Conservation (phyloP, 1,140 invertebrate species). For the Diorhabda elongata region DNA sequence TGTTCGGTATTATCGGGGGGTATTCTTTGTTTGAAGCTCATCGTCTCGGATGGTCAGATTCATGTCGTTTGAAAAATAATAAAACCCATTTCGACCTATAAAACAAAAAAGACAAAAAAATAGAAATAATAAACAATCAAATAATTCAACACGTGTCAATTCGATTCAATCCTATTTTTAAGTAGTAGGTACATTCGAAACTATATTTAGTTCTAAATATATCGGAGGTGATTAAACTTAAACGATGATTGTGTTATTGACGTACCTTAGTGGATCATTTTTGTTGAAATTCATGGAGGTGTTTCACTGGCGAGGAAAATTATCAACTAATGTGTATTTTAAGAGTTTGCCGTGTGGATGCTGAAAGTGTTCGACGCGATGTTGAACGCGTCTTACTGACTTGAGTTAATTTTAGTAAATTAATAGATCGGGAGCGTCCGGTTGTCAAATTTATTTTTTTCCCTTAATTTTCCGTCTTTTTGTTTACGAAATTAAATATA, state of each 20-base stretch:
- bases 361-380: conserved; percentile 22
- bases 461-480: conserved; percentile 27
- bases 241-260: background rate
- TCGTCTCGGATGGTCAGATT: conserved; percentile 23
- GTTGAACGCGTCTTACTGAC: conserved; percentile 28
- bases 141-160: background rate
- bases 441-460: conserved; percentile 31
- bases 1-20: conserved; percentile 30
- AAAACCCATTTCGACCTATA: conserved; percentile 17
- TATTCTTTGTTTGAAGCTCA: conserved; percentile 35
- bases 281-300: conserved; percentile 2
- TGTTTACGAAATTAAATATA: conserved; percentile 29
- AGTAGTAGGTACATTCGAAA: conserved; percentile 16
- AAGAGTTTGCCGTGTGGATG: conserved; percentile 29
- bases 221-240: conserved; percentile 19
- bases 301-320: conserved; percentile 22
- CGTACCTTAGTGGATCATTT: conserved; percentile 15
- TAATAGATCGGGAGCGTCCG: conserved; percentile 37
- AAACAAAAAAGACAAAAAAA: conserved; percentile 16
- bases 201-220: conserved; percentile 20
- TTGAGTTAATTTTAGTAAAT: conserved; percentile 37
- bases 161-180: conserved; percentile 3
- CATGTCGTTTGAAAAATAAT: conserved; percentile 20
- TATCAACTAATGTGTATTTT: conserved; percentile 29
- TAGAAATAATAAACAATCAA: background rate